phyloP scores from a whole-genome alignment of 2,113 vertebrate genomes.

The Otis tarda region DNA sequence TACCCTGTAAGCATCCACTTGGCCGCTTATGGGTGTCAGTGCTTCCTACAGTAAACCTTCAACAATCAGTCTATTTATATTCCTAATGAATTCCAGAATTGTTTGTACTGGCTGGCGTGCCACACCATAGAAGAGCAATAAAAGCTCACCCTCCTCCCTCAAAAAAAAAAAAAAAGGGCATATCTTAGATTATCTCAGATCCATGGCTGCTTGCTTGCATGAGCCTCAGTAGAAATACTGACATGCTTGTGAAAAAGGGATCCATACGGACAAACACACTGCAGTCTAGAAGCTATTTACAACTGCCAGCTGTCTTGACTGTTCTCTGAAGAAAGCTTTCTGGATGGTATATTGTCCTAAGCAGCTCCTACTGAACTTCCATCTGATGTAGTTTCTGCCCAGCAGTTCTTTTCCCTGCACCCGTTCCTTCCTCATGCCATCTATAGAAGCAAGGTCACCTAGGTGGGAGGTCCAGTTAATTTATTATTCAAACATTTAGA shows the following conservation, averaged over 20 bases:
- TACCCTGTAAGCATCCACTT: neutral
- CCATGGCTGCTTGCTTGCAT: neutral
- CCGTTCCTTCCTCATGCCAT: neutral
- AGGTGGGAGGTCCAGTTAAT: slow-evolving; percentile 32
- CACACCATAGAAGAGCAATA: neutral
- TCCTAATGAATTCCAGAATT: neutral
- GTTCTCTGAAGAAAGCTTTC: neutral
- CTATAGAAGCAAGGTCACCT: neutral
- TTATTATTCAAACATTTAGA: neutral
- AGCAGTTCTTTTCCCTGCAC: neutral
- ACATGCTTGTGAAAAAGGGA: neutral
- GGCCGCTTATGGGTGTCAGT: neutral
- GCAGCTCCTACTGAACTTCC: neutral
- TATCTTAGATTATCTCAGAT: neutral
- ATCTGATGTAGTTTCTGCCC: neutral
- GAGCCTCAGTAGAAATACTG: neutral
- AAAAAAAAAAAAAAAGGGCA: neutral
- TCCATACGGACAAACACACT: neutral
- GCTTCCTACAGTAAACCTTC: neutral
- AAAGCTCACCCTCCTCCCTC: neutral
- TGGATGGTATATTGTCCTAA: neutral
- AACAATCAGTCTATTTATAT: neutral
- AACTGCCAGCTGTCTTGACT: neutral
- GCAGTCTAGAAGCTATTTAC: neutral
- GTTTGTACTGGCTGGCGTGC: neutral